Evolutionary conservation across 2,888 invertebrate genomes (phyloP).

Genomic region (Pinctada fucata): DNA sequence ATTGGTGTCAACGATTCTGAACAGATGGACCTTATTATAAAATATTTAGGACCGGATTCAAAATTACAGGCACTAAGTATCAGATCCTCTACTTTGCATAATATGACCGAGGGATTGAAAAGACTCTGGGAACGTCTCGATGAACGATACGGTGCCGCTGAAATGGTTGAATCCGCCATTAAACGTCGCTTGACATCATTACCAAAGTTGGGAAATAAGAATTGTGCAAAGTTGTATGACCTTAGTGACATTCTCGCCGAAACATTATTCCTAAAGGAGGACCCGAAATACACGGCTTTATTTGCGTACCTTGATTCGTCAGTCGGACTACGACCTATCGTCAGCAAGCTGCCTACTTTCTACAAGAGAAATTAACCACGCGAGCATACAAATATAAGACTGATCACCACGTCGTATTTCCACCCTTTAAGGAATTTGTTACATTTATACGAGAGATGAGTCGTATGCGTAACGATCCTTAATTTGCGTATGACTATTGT

Average conservation of each 20-base stretch:
- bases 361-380: slow-evolving; percentile 34
- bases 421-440: slow-evolving; percentile 40
- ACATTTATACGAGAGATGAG: slow-evolving; percentile 31
- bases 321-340: slow-evolving; percentile 35
- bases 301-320: slow-evolving; percentile 40
- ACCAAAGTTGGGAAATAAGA: slow-evolving; percentile 32
- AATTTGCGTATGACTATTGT: slow-evolving; percentile 18
- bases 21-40: slow-evolving; percentile 35
- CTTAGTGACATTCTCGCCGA: slow-evolving; percentile 39
- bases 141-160: slow-evolving; percentile 43
- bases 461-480: slow-evolving; percentile 31
- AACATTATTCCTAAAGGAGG: slow-evolving; percentile 32
- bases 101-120: slow-evolving; percentile 18
- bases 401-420: slow-evolving; percentile 28
- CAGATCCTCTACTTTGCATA: slow-evolving; percentile 20
- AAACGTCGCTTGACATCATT: slow-evolving; percentile 33
- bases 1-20: slow-evolving; percentile 25
- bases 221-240: slow-evolving; percentile 38
- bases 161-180: slow-evolving; percentile 36
- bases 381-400: slow-evolving; percentile 33
- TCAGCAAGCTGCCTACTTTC: slow-evolving; percentile 37
- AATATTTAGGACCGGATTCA: slow-evolving; percentile 36
- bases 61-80: slow-evolving; percentile 32
- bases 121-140: slow-evolving; percentile 39
- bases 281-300: slow-evolving; percentile 25